These are phyloP conservation scores for Pardalotus punctatus DNA, from an alignment of 2,113 vertebrate genomes.

Conservation along the genomic window DNA sequence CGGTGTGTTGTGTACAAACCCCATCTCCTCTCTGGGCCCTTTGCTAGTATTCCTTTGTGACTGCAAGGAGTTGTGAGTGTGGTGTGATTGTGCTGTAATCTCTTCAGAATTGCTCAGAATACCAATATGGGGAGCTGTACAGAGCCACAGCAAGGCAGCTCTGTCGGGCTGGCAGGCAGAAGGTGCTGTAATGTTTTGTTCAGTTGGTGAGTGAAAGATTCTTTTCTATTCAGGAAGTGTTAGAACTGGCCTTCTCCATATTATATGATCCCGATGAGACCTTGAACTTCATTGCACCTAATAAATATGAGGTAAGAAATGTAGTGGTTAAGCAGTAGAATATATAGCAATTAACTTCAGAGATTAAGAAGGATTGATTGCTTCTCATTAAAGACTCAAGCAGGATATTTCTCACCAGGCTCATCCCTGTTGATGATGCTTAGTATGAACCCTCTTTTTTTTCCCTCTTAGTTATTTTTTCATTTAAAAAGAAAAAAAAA, in stretches of 20 bases:
- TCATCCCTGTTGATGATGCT: not conserved
- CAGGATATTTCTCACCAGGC: not conserved
- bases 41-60: not conserved
- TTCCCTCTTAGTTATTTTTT: not conserved
- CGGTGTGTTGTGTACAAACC: not conserved
- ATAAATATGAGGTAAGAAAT: conserved; percentile 92
- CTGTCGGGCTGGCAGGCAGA: not conserved
- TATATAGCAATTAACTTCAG: not conserved
- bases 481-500: not conserved
- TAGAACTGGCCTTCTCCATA: conserved; percentile 97
- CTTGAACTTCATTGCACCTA: conserved; percentile 98
- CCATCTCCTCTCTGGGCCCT: not conserved
- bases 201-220: not conserved
- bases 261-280: conserved; percentile 96
- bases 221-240: conserved; percentile 82
- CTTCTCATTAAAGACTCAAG: not conserved
- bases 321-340: not conserved
- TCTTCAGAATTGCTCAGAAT: not conserved
- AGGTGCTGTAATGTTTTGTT: not conserved
- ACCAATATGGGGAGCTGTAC: rapidly evolving
- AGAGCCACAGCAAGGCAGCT: not conserved
- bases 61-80: not conserved
- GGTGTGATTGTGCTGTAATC: not conserved
- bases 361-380: not conserved
- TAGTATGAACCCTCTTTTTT: not conserved